phyloP scores from a whole-genome alignment of 2,797 vertebrate genomes.

The Australoheros facetus region DNA sequence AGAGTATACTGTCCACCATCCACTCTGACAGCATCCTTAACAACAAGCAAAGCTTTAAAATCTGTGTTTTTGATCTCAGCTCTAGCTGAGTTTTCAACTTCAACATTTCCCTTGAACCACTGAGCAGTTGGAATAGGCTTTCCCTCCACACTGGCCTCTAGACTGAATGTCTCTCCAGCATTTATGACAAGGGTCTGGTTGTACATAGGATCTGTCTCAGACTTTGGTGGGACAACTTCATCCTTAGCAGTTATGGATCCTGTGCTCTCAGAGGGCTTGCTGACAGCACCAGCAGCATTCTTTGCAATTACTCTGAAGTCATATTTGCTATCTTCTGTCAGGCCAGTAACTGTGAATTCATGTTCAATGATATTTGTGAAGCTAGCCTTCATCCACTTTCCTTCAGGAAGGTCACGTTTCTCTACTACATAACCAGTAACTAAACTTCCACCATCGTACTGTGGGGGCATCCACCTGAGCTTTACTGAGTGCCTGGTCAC shows the following conservation, averaged over 20 bases:
- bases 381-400: conserved; percentile 99
- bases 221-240: conserved; percentile 93
- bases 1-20: conserved; percentile 96
- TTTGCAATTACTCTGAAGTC: conserved; percentile 98
- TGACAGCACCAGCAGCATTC: conserved; percentile 93
- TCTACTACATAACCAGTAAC: conserved; percentile 96
- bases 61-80: conserved; percentile 94
- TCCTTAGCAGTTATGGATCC: conserved; percentile 96
- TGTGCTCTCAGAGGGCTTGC: conserved; percentile 95
- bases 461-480: conserved; percentile 92
- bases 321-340: conserved; percentile 93
- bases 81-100: conserved; percentile 94
- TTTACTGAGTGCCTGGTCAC: conserved; percentile 93
- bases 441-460: conserved; percentile 94
- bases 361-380: conserved; percentile 93
- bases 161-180: conserved; percentile 93
- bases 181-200: conserved; percentile 92
- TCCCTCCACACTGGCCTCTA: conserved; percentile 92
- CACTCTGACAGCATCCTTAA: conserved; percentile 96
- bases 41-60: conserved; percentile 90
- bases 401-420: conserved; percentile 96
- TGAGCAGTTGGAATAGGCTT: conserved; percentile 93
- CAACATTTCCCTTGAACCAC: conserved; percentile 94
- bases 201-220: conserved; percentile 93
- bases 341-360: conserved; percentile 92